Evolutionary conservation across 2,797 vertebrate species (phyloP).

Genomic region (Protonibea diacanthus): DNA sequence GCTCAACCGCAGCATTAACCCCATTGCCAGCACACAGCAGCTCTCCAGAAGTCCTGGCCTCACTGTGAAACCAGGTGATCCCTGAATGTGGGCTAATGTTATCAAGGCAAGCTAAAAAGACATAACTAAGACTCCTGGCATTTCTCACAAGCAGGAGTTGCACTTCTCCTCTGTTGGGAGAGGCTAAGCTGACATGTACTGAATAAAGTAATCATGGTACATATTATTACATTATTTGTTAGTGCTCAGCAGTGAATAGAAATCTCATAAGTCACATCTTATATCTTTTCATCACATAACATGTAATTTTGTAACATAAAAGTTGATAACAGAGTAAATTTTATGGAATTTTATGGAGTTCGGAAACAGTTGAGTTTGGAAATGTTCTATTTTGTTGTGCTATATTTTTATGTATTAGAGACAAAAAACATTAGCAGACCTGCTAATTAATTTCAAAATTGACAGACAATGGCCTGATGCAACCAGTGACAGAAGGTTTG

Average conservation of each 20-base stretch:
- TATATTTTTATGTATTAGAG: too few relatives aligned
- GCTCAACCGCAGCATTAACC: background rate
- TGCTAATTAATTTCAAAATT: background rate
- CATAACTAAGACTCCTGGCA: background rate
- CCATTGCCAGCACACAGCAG: background rate
- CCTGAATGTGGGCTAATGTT: too few relatives aligned
- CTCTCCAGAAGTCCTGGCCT: background rate
- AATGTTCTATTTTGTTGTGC: too few relatives aligned
- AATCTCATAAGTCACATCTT: too few relatives aligned
- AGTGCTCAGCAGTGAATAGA: too few relatives aligned
- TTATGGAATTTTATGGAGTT: background rate
- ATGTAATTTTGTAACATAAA: background rate
- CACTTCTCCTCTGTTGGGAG: background rate
- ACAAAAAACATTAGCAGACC: background rate
- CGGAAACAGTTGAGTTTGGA: background rate
- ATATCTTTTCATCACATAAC: background rate
- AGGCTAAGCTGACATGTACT: background rate
- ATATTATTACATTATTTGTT: too few relatives aligned
- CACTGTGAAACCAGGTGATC: too few relatives aligned
- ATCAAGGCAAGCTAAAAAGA: background rate
- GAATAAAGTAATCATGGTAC: background rate
- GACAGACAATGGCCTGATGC: background rate
- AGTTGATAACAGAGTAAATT: too few relatives aligned
- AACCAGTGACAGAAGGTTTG: background rate
- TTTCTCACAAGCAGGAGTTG: background rate